Evolutionary conservation across 1,140 invertebrate species (phyloP).

Genomic region (Notospermus geniculatus): DNA sequence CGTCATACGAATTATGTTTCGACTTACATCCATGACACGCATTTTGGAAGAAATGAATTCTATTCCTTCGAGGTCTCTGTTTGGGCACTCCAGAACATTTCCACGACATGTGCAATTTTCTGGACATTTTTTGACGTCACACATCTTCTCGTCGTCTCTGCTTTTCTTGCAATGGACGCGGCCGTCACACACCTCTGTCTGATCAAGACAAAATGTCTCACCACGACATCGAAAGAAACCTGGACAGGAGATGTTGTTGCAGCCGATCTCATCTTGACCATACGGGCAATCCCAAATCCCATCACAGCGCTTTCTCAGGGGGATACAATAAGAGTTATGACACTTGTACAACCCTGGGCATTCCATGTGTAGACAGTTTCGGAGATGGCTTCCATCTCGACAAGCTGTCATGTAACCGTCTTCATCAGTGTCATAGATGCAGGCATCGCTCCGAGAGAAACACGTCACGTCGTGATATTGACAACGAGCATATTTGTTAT

Average conservation of each 20-base stretch:
- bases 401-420: background rate
- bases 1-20: background rate
- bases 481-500: background rate
- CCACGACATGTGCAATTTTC: background rate
- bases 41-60: background rate
- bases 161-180: background rate
- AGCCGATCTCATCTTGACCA: constrained; percentile 3
- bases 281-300: constrained; percentile 1
- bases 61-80: background rate
- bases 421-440: constrained; percentile 7
- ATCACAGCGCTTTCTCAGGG: background rate
- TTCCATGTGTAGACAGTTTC: background rate
- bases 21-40: background rate
- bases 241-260: background rate
- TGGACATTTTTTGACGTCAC: background rate
- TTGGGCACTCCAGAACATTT: background rate
- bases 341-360: constrained; percentile 10
- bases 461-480: background rate
- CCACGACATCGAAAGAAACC: background rate
- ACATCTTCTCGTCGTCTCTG: background rate
- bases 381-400: constrained; percentile 3
- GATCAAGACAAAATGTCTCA: background rate
- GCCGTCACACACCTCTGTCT: constrained; percentile 9
- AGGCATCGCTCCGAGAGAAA: background rate
- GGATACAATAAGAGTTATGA: constrained; percentile 8